A percentile compares a stretch with the other conserved stretches of the same genome.
phyloP scores from a whole-genome alignment of 2,113 vertebrate genomes.

The Cavia porcellus region DNA sequence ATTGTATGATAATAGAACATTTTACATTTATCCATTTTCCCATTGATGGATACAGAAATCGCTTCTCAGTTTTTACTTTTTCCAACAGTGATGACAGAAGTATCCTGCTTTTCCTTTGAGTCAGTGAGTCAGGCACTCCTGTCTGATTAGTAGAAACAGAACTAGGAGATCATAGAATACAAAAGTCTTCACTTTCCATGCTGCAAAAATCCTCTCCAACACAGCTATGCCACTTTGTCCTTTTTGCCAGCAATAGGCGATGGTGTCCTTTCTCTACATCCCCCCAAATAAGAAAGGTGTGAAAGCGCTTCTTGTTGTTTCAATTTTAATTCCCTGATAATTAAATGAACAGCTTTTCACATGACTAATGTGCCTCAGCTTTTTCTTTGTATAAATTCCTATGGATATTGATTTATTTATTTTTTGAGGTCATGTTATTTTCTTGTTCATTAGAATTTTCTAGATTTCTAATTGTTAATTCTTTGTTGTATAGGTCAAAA shows the following conservation, averaged over 20 bases:
- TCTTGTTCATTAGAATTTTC: background rate
- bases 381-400: background rate
- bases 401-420: background rate
- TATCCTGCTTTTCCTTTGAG: background rate
- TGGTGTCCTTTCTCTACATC: background rate
- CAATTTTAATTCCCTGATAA: background rate
- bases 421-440: background rate
- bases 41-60: background rate
- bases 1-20: background rate
- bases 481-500: background rate
- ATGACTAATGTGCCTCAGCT: background rate
- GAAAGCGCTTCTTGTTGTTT: background rate
- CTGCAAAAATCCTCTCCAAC: background rate
- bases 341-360: background rate
- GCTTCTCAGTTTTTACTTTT: background rate
- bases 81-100: background rate
- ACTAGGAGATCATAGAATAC: background rate
- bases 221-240: rapidly evolving
- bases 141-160: background rate
- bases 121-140: background rate
- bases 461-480: background rate
- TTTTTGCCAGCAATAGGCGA: background rate
- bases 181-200: background rate
- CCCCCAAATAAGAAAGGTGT: background rate
- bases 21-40: background rate